Percentiles rank a stretch among this genome's conserved stretches.
phyloP scores from a whole-genome alignment of 2,888 invertebrate genomes.

The Panzeria rudis region DNA sequence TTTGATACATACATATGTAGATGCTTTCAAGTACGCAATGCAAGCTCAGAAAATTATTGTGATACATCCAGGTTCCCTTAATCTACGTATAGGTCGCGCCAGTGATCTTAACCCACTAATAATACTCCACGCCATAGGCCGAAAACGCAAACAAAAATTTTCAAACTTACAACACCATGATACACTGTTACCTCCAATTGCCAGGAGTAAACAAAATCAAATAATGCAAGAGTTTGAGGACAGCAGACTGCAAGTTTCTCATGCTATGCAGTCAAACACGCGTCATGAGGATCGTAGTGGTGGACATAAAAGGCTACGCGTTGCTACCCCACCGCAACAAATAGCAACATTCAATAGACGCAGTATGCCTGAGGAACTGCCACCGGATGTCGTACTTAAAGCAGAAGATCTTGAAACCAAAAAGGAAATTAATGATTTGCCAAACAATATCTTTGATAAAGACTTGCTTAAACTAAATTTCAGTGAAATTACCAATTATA shows the following conservation, averaged over 20 bases:
- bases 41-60: constrained; percentile 92
- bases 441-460: constrained; percentile 75
- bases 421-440: not conserved
- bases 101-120: constrained; percentile 94
- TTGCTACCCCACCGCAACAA: constrained; percentile 95
- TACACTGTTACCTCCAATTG: constrained; percentile 75
- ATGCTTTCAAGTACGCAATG: constrained; percentile 17
- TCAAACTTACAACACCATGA: constrained; percentile 73
- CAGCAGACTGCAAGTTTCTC: constrained; percentile 91
- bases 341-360: constrained; percentile 94
- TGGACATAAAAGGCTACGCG: constrained; percentile 87
- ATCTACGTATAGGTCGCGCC: constrained; percentile 94
- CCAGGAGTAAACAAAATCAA: constrained; percentile 81
- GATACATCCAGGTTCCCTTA: constrained; percentile 97
- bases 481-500: constrained; percentile 88
- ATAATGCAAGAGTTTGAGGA: constrained; percentile 91
- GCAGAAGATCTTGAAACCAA: constrained; percentile 6
- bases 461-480: constrained; percentile 76
- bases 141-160: constrained; percentile 77
- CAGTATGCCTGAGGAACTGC: constrained; percentile 88
- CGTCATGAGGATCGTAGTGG: constrained; percentile 84
- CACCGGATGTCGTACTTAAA: constrained; percentile 61
- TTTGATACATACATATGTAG: not conserved
- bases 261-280: constrained; percentile 93
- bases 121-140: constrained; percentile 87